Base-by-base conservation (phyloP, 2,888 invertebrate species). In the Psococerastis gibbosa region DNA sequence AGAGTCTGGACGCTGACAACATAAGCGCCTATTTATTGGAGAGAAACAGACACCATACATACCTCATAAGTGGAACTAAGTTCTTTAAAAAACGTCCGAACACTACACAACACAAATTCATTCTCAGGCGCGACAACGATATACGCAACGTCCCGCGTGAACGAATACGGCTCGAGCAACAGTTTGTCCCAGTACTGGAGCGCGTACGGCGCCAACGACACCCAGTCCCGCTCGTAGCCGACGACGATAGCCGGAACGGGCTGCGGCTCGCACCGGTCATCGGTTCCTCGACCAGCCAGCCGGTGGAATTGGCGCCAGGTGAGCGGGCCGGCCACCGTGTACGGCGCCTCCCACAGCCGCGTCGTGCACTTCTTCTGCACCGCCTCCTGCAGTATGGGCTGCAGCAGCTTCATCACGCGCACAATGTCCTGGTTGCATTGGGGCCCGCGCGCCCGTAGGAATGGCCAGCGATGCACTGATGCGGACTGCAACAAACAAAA, bases 301-400 rank as follows among this genome's bases (percentile, higher is more conserved):
- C 89, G 75, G 68, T 94, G 95, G 65, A 98, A 95, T 61, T 95
- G 91, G 43, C 94, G 73, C 97, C 97, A 98, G 2, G 97, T 98
- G 11, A 98, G 73, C 22, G 97, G 97, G 1, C 98, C 98, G 50
- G 87, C 81, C 33, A 98, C 89, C 1, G 79, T 81, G 53, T 82
- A 78, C 1, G 81, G 82, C 43, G 91, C 87, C 61, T 95, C 94
- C 84, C 94, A 94, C 64, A 89, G 73, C 51, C 87, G 71, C 11
- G 66, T 65, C 35, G 81, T 78, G 51, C 84, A 81, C 53, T 89
- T 89, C 64, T 88, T 88, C 61, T 94, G 92, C 52, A 95, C 88
- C 46, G 94, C 92, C 59, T 92, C 91, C 61, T 95, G 94, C 41
- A 97, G 70, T 49, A 94, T 63, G 4, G 95, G 95, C 58, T 91